These are phyloP conservation scores for Pogoniulus pusillus DNA, from an alignment of 2,797 vertebrate genomes.

Conservation along the genomic window DNA sequence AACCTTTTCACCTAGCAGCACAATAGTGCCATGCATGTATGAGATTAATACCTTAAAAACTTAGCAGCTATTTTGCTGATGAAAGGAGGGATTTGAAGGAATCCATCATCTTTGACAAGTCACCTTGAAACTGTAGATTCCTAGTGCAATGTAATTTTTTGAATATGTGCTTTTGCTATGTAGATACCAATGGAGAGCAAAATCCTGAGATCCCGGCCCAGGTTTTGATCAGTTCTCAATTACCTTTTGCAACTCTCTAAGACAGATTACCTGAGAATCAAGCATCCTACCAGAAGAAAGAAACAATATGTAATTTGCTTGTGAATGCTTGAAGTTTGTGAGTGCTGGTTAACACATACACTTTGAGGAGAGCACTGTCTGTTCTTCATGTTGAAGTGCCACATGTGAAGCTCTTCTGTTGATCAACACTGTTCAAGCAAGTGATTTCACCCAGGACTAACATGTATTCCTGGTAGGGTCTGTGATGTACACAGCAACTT, in stretches of 20 bases:
- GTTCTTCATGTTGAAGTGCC: accelerated
- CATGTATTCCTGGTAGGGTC: not conserved
- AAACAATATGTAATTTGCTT: not conserved
- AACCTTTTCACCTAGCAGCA: slow-evolving; percentile 65
- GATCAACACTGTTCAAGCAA: not conserved
- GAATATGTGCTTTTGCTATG: not conserved
- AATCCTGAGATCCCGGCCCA: not conserved
- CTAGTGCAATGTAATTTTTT: not conserved
- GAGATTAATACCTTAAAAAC: slow-evolving; percentile 60
- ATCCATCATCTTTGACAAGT: slow-evolving; percentile 61
- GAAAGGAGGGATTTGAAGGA: slow-evolving; percentile 59
- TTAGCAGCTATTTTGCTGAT: slow-evolving; percentile 55
- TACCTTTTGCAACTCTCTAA: not conserved
- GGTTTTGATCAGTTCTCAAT: slow-evolving; percentile 19
- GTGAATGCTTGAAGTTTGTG: not conserved
- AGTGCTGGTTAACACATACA: not conserved
- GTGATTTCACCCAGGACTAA: not conserved
- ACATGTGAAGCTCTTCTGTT: not conserved
- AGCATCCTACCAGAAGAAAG: not conserved
- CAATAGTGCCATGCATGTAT: not conserved
- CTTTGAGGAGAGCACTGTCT: not conserved
- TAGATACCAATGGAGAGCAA: slow-evolving; percentile 10
- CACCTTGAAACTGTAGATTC: slow-evolving; percentile 43
- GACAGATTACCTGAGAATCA: not conserved
- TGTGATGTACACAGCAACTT: not conserved